These are phyloP conservation scores for Imbricaverruca yamaguchii DNA, from an alignment of 2,888 invertebrate species.

Conservation along the genomic window DNA sequence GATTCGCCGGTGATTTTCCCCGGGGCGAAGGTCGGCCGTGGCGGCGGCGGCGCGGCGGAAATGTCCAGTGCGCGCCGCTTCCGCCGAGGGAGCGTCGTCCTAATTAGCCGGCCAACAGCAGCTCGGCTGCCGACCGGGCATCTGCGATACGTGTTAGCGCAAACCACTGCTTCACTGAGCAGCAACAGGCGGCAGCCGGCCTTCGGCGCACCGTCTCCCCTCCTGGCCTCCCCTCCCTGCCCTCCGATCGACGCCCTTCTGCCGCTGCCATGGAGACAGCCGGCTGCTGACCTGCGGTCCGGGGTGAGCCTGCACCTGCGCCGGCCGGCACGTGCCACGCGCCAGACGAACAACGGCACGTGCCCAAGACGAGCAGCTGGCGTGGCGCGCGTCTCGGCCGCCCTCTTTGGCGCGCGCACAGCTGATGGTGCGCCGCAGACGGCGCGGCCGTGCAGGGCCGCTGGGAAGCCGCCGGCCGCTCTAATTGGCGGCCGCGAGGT, in stretches of 20 bases:
- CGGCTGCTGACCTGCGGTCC: background rate
- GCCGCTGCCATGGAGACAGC: conserved; percentile 9
- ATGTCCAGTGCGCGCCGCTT: background rate
- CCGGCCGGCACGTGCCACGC: conserved; percentile 7
- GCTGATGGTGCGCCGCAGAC: background rate
- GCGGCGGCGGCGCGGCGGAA: background rate
- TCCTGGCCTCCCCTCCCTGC: background rate
- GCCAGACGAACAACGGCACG: conserved; percentile 22
- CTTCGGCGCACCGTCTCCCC: background rate
- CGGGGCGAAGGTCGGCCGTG: background rate
- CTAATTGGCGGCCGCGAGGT: background rate
- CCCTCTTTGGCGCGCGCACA: background rate
- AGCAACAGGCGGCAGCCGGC: background rate
- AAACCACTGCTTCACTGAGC: background rate
- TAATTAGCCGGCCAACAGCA: background rate
- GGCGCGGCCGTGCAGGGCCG: background rate
- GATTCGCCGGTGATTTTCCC: background rate
- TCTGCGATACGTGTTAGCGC: background rate
- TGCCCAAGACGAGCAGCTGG: background rate
- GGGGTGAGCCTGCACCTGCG: conserved; percentile 4
- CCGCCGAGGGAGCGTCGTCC: background rate
- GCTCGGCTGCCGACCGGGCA: background rate
- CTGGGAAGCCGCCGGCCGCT: background rate
- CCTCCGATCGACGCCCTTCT: background rate
- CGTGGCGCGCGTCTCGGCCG: background rate